Base-by-base conservation (phyloP, 2,797 vertebrate species). In the Astyanax mexicanus region DNA sequence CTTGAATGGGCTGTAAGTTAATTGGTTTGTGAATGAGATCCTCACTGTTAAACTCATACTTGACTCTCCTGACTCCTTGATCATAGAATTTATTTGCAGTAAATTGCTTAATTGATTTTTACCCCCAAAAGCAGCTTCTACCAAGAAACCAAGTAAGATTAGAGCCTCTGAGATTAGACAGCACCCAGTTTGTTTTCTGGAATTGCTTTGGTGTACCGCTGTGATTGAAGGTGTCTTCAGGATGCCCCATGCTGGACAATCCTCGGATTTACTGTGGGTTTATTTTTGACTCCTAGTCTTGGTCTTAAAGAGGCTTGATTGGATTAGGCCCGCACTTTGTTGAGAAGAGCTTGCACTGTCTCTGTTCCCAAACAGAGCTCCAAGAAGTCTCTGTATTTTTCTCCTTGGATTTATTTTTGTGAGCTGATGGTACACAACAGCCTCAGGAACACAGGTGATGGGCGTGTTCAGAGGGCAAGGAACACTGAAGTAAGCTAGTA, bases 251-350 rank as follows among this genome's bases (percentile, higher is more conserved):
- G 68, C 54, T 47, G 37, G 64, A 37, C 52, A 79, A 77, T 79
- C 78, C 80, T 61, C 54, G 81, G 84, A 77, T 89, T 88, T 88
- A 84, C 82, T 81, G 76, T 80, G 70, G 58, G 72, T 81, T 77
- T 90, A 86, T 91, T 91, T 91, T 78, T 86, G 77, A 79, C 81
- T 84, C 85, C 84, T 70, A 70, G 62, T 84, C 82, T 86, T 75
- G 76, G 69, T 85, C 83, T 87, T 84, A 88, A 91, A 90, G 88
- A 91, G 81, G 86, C 79, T 80, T 87, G 84, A 92, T 88, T 80
- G 89, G 92, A 92, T 94, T 93, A 91, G 23, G 19, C 40, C 11
- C 6, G 12, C 0, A 51, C 69, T 27, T 83, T 89, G 81, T 81
- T 87, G 84, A 86, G 83, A 84, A 86, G 81, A 80, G 83, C 83